Base-by-base conservation (phyloP, 2,797 vertebrate genomes). In the Manis javanica region DNA sequence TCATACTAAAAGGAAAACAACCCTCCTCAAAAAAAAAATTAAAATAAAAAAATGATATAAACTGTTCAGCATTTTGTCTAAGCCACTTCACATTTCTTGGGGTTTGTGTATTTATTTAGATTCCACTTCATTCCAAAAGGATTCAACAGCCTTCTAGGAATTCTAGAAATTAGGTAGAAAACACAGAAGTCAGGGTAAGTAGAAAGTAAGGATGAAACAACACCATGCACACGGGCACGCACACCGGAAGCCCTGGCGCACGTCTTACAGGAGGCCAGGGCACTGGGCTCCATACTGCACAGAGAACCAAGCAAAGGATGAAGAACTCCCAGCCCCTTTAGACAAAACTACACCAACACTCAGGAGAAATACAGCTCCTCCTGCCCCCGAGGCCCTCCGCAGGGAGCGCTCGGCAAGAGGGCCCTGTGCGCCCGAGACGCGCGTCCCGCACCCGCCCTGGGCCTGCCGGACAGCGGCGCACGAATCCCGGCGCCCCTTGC, bases 371-470 rank as follows among this genome's bases (percentile, higher is more conserved):
- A 2, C 57, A 39, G 79, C 74, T n/a, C 42, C 57, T 51, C 66
- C 71, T 15, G 31, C 18, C 53, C 24, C 86, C 16, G 6, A 46
- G 59, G 42, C 19, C 46, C 51, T 68, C 57, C 8, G n/a, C 39
- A 23, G 72, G 2, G 24, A 71, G 68, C 16, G 5, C 29, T 57
- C 39, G 51, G 16, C 18, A 31, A 34, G 49, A 74, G 69, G 59
- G 12, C 10, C 37, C 9, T 1, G 26, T 46, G 5, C 42, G 0
- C 5, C 1, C 1, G 31, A 7, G 15, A 23, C 5, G 12, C 1
- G 34, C 42, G 0, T 42, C 66, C 55, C 24, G 39, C 31, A 63
- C 9, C 55, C 85, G 5, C 18, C 39, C 42, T 2, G 18, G 2
- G 10, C 29, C 53, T 53, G 15, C 29, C 79, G 3, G 5, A 46